These are phyloP conservation scores for Lampropteryx suffumata DNA, from an alignment of 2,888 invertebrate species.

Conservation along the genomic window DNA sequence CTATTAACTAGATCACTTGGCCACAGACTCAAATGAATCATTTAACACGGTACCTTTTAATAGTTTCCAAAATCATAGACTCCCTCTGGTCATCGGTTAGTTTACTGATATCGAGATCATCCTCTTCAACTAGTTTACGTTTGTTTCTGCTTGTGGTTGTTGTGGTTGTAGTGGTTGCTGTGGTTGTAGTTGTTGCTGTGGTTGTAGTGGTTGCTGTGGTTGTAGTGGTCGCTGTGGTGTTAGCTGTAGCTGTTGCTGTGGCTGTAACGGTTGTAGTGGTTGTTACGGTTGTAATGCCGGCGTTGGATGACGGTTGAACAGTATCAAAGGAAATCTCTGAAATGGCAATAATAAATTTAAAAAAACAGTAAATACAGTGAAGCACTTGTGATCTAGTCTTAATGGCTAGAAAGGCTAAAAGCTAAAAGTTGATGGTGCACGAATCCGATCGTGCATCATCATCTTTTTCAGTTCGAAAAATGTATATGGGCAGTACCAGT, in stretches of 20 bases:
- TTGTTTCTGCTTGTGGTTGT: slow-evolving; percentile 41
- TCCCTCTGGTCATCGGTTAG: slow-evolving; percentile 58
- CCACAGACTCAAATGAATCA: too few species aligned
- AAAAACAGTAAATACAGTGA: too few species aligned
- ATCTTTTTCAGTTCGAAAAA: too few species aligned
- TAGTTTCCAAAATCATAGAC: slow-evolving; percentile 59
- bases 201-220: slow-evolving; percentile 27
- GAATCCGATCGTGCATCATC: too few species aligned
- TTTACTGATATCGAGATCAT: slow-evolving; percentile 42
- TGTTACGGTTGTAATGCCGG: slow-evolving; percentile 25
- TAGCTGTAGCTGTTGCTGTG: slow-evolving; percentile 25
- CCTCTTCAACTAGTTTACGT: slow-evolving; percentile 50
- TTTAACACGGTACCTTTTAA: slow-evolving; percentile 7
- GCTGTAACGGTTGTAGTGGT: slow-evolving; percentile 18
- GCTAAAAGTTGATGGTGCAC: too few species aligned
- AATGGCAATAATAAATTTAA: background rate
- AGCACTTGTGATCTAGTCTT: too few species aligned
- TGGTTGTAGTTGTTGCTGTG: slow-evolving; percentile 23
- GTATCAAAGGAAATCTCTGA: slow-evolving; percentile 20
- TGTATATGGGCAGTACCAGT: too few species aligned
- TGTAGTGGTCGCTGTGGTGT: slow-evolving; percentile 20
- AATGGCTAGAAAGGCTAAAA: too few species aligned
- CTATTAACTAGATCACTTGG: too few species aligned
- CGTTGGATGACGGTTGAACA: slow-evolving; percentile 16
- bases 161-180: slow-evolving; percentile 25